Evolutionary conservation across 23 tunicate genomes (phyloP).

Genomic region (Phallusia fumigata): DNA sequence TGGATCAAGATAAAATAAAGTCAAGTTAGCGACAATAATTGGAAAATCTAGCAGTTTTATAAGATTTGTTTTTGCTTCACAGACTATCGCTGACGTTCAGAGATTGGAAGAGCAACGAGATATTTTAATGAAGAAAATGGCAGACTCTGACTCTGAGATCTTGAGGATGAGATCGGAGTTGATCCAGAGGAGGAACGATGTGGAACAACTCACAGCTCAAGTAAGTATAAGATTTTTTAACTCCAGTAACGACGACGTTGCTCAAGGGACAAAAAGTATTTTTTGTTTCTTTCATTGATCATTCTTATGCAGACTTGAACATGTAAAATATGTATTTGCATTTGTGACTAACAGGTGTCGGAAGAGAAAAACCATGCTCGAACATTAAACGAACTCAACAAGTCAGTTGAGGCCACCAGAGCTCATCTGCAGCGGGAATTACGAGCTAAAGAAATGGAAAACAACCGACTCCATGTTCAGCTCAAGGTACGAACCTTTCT

Average conservation of each 20-base stretch:
- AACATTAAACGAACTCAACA: conserved; percentile 75
- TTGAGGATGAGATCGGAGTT: conserved; percentile 54
- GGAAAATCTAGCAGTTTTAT: neutral
- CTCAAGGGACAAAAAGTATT: too few relatives aligned
- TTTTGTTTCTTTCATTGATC: too few relatives aligned
- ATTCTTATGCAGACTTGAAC: too few relatives aligned
- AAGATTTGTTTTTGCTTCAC: neutral
- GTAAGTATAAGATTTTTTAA: too few relatives aligned
- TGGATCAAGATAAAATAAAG: too few relatives aligned
- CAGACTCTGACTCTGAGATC: conserved; percentile 69
- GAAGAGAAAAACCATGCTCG: conserved; percentile 80
- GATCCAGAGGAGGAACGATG: conserved; percentile 43
- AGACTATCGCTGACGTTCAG: conserved; percentile 61
- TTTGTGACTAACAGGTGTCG: conserved; percentile 23
- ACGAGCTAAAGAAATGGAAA: conserved; percentile 84
- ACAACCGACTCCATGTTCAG: conserved; percentile 82
- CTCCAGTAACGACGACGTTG: too few relatives aligned
- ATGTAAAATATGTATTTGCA: too few relatives aligned
- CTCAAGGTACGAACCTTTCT: conserved; percentile 48
- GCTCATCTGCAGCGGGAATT: conserved; percentile 93
- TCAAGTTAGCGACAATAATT: too few relatives aligned
- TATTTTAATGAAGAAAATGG: conserved; percentile 79
- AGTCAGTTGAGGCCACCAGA: conserved; percentile 79
- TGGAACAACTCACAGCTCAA: conserved; percentile 54
- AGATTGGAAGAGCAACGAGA: conserved; percentile 86